Base-by-base conservation (phyloP, 1,140 invertebrate genomes). In the Caenorhabditis elegans region DNA sequence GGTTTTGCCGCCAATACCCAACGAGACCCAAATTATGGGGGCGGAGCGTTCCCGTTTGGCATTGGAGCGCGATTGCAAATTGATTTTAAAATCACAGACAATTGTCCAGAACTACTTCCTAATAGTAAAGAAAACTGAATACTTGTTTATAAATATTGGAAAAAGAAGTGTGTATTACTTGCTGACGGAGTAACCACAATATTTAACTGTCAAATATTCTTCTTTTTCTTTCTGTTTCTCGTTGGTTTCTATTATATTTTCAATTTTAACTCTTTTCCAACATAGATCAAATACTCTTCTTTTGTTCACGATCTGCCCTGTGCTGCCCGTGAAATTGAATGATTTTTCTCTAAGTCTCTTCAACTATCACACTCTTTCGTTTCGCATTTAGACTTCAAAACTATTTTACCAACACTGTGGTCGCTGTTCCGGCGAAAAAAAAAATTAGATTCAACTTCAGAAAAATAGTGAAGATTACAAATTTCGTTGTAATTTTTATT, bases 241-340 rank as follows among this genome's bases (percentile, higher is more conserved):
- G 36, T 22, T n/a, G 3, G 17, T 5, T 70, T 39, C 13, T n/a
- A 24, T 70, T 70, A 5, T 70, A 39, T 34, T 70, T 70, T 70
- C 26, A 39, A 5, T 39, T 39, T 26, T 43, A 39, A 36, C 34
- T 17, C 28, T 43, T 22, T 70, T 43, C 34, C 60, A 70, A 70
- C 28, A 39, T 43, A 39, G n/a, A 39, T 43, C 60, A 39, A 70
- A 24, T 31, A 70, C 60, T 70, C 60, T 70, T 26, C 53, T 17
- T 17, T 70, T 39, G 60, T 70, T 70, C 60, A 70, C 60, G 60
- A 70, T 70, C 34, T 39, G 34, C 34, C 60, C n/a, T 39, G 60
- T 70, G 60, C 19, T 81, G 53, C 31, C 19, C 79, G 19, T 51
- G 79, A 43, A 81, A 76, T 77, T 78, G 24, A 43, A 31, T 75